phyloP scores from a whole-genome alignment of 2,888 invertebrate species.

The Coremacera marginata region DNA sequence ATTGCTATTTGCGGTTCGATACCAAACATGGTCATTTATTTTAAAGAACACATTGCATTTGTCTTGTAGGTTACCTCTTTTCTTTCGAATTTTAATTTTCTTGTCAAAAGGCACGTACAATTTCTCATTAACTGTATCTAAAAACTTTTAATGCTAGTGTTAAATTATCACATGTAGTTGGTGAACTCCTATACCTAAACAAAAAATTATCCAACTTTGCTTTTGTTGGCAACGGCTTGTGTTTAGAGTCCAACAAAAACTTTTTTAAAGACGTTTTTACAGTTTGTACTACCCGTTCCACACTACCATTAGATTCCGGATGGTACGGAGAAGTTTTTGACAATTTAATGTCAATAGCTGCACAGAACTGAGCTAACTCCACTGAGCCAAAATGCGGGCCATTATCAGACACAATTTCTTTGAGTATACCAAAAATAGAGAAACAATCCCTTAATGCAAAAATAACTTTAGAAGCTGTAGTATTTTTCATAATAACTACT shows the following conservation, averaged over 20 bases:
- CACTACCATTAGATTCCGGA: neutral
- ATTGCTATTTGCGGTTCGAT: no score
- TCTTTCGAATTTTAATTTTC: no score
- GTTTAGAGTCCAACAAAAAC: neutral
- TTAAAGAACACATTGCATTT: no score
- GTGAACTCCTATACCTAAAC: neutral
- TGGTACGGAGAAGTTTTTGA: neutral
- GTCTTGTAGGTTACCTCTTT: no score
- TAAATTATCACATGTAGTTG: neutral
- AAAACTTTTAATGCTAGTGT: neutral
- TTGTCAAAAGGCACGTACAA: neutral
- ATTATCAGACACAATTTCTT: neutral
- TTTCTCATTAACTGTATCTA: neutral
- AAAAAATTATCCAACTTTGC: neutral
- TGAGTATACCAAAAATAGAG: neutral
- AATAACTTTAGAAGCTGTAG: neutral
- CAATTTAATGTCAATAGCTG: neutral
- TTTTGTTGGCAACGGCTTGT: neutral
- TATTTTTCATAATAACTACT: neutral
- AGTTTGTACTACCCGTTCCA: neutral
- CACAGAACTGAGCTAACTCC: neutral
- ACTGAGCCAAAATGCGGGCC: neutral
- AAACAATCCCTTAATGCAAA: neutral
- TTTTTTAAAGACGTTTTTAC: neutral
- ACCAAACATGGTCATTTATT: no score